Base-by-base conservation (phyloP, 2,797 vertebrate species). In the Acrossocheilus fasciatus region DNA sequence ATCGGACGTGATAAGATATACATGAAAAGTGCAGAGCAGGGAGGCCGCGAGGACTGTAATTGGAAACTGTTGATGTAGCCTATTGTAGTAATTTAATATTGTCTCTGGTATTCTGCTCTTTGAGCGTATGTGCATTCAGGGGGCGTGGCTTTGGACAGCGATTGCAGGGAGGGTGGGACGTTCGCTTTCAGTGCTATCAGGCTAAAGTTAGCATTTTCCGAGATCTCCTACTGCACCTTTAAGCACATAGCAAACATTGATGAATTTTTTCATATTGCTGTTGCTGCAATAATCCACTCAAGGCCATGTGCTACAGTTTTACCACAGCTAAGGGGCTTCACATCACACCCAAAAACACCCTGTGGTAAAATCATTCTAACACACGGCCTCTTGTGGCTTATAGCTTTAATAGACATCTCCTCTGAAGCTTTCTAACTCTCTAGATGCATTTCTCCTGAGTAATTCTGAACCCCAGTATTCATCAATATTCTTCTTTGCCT, bases 381-480 rank as follows among this genome's bases (percentile, higher is more conserved):
- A 17, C 66, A 62, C 6, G 0, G 69, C 18, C 34, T 52, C 68
- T 72, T 26, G 34, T 34, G 59, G 45, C 30, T 81, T 70, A 80
- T 66, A 75, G 39, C 57, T 43, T 82, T 84, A 75, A 62, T 43
- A 80, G 57, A 83, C 82, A 64, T 68, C 81, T 69, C 84, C 36
- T 83, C 73, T 70, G 50, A 80, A 83, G 64, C 66, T 70, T 57
- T 57, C 85, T 54, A 50, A 15, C 47, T 82, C 76, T 68, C 47
- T 69, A 64, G 23, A 69, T 45, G 18, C 8, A 50, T 82, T 66
- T 34, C 81, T 70, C 45, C 54, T n/a, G 4, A 73, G 54, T 66
- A 70, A 82, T 86, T 78, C 47, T 68, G 73, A 77, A 72, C 39
- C 64, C 66, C 76, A 79, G 52, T 62, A 84, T 79, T 85, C 78